Conservation (phyloP, 2,797 vertebrate genomes). For the Parauchenoglanis punctatus region DNA sequence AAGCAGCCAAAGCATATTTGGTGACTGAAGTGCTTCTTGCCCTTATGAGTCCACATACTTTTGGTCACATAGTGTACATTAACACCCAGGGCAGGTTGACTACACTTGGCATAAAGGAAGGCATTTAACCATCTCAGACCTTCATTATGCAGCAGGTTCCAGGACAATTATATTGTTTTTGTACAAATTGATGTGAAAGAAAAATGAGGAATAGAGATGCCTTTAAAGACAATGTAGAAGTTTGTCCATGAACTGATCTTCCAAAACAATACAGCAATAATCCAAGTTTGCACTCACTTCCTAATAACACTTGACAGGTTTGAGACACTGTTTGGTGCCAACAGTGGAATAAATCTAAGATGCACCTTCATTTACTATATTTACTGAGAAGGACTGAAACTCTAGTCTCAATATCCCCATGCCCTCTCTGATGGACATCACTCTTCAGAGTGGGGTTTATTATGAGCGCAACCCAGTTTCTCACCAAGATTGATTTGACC, state of each 20-base stretch:
- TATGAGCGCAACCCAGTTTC: constrained; percentile 64
- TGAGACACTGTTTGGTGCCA: background rate
- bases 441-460: constrained; percentile 46
- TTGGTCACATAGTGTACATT: background rate
- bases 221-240: background rate
- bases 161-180: background rate
- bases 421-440: constrained; percentile 42
- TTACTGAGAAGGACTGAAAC: constrained; percentile 1
- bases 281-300: background rate
- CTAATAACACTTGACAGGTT: constrained; percentile 8
- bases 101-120: background rate
- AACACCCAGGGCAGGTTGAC: background rate
- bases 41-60: background rate
- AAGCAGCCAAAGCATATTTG: background rate
- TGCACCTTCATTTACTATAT: background rate
- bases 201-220: background rate
- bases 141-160: background rate
- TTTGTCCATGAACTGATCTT: background rate
- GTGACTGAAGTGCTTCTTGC: background rate
- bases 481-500: constrained; percentile 74
- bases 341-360: constrained; percentile 24
- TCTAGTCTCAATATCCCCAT: constrained; percentile 10
- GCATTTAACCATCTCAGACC: background rate
- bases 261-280: background rate
- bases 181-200: background rate